Conservation (phyloP, 2,888 invertebrate genomes). For the Chrysomela aeneicollis region DNA sequence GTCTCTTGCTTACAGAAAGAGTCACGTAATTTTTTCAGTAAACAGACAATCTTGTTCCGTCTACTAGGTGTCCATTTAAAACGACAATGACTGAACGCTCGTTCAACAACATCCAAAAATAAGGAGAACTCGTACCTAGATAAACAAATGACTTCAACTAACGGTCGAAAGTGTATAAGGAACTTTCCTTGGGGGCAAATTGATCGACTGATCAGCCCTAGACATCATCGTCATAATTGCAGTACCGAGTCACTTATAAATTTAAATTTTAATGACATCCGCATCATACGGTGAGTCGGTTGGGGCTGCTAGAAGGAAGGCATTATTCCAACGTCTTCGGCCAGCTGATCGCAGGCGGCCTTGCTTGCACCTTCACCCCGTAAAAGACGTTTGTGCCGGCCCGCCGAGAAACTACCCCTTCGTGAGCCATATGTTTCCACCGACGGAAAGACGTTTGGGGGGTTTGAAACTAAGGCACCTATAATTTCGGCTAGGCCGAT, state of each 20-base stretch:
- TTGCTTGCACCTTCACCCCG: slow-evolving; percentile 35
- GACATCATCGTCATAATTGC: slow-evolving; percentile 19
- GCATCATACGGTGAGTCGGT: slow-evolving; percentile 49
- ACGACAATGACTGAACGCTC: no score
- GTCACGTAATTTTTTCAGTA: no score
- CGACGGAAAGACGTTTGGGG: slow-evolving; percentile 6
- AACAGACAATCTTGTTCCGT: no score
- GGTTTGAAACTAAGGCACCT: not conserved
- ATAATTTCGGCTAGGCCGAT: slow-evolving; percentile 14
- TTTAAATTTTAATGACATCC: slow-evolving; percentile 54
- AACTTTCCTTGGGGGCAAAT: not conserved
- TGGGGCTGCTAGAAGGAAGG: slow-evolving; percentile 26
- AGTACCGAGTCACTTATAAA: slow-evolving; percentile 37
- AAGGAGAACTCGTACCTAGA: not conserved
- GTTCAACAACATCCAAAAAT: no score
- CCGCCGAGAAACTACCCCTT: slow-evolving; percentile 48
- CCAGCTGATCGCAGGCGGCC: slow-evolving; percentile 45
- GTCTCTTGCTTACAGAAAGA: no score
- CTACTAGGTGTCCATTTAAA: no score
- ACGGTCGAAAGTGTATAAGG: not conserved
- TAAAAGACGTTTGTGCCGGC: slow-evolving; percentile 19
- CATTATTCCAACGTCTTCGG: slow-evolving; percentile 43
- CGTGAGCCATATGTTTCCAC: slow-evolving; percentile 42
- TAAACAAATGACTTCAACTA: not conserved
- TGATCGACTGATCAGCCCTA: not conserved